A percentile compares a stretch with the other conserved stretches of the same genome.
phyloP scores from a whole-genome alignment of 2,797 vertebrate species.

The Graptemys geographica region DNA sequence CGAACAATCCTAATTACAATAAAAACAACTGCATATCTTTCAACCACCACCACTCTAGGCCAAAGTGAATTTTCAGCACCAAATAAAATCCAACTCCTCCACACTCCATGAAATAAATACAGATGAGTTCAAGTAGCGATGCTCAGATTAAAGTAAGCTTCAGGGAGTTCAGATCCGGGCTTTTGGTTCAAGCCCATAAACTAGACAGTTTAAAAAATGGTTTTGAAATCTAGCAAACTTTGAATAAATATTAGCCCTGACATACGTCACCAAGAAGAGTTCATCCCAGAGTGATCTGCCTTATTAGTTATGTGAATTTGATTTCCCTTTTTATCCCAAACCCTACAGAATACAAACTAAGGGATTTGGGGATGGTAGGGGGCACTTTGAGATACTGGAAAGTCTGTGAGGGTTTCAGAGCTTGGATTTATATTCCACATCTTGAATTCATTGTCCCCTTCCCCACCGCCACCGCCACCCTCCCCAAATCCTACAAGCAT shows the following conservation, averaged over 20 bases:
- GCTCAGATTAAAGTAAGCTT: background rate
- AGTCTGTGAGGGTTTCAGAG: slow-evolving; percentile 38
- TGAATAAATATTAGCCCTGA: slow-evolving; percentile 34
- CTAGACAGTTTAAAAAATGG: background rate
- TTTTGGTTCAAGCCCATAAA: slow-evolving; percentile 5
- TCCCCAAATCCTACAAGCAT: slow-evolving; percentile 74
- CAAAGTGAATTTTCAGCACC: background rate
- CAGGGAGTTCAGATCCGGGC: slow-evolving; percentile 39
- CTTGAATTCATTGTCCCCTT: slow-evolving; percentile 66
- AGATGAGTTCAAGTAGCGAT: background rate
- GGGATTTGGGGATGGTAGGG: background rate
- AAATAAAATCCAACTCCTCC: rapidly evolving
- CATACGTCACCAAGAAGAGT: slow-evolving; percentile 55
- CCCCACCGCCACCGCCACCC: slow-evolving; percentile 55
- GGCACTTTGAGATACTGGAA: slow-evolving; percentile 36
- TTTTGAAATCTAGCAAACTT: slow-evolving; percentile 46
- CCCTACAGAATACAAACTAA: slow-evolving; percentile 37
- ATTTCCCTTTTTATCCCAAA: slow-evolving; percentile 46
- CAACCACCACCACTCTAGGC: rapidly evolving
- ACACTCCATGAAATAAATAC: background rate
- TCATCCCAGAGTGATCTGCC: slow-evolving; percentile 62
- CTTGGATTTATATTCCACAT: slow-evolving; percentile 73
- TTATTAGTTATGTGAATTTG: slow-evolving; percentile 71
- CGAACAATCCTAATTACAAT: background rate
- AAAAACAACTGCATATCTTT: background rate